Conservation (phyloP, 2,888 invertebrate genomes). For the Endotricha flammealis region DNA sequence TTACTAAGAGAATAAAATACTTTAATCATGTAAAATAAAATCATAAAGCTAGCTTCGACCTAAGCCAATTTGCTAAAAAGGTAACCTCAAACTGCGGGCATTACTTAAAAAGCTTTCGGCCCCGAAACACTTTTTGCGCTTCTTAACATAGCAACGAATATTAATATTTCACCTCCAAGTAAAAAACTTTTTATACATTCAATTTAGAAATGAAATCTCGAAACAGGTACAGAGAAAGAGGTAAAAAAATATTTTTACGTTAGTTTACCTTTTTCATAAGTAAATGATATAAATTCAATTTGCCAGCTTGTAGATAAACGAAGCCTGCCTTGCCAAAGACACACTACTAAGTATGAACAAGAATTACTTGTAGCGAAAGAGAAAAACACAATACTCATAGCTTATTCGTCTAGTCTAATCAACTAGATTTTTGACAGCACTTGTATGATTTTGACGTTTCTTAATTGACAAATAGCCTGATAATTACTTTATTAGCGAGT, state of each 20-base stretch:
- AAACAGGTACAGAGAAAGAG: too few relatives aligned
- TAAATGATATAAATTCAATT: too few relatives aligned
- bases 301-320: too few relatives aligned
- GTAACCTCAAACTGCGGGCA: conserved; percentile 6
- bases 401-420: too few relatives aligned
- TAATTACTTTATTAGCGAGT: too few relatives aligned
- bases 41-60: background rate
- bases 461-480: too few relatives aligned
- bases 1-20: background rate
- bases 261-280: background rate
- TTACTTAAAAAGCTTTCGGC: conserved; percentile 5
- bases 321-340: too few relatives aligned
- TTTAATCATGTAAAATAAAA: background rate
- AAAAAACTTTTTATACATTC: background rate
- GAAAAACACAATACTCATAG: too few relatives aligned
- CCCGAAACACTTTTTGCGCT: background rate
- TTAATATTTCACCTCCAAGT: background rate
- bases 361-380: too few relatives aligned
- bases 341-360: too few relatives aligned
- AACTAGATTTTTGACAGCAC: too few relatives aligned
- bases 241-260: background rate
- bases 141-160: background rate
- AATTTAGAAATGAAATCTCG: background rate
- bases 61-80: conserved; percentile 4
- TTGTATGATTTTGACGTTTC: too few relatives aligned